These are phyloP conservation scores for Frankliniella fusca DNA, from an alignment of 2,888 invertebrate genomes.

Conservation along the genomic window DNA sequence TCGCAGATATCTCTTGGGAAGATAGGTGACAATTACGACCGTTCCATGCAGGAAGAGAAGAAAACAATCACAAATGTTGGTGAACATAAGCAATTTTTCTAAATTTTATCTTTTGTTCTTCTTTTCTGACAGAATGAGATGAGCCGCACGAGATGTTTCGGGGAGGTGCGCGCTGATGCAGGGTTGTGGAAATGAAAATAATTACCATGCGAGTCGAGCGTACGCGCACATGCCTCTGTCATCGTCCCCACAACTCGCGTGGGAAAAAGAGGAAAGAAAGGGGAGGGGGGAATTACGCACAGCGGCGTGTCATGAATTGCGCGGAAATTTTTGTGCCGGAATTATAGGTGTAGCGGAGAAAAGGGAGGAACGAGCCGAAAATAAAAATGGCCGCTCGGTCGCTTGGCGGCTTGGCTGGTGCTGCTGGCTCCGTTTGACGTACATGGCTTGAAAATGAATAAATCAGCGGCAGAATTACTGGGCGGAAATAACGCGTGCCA, in stretches of 20 bases:
- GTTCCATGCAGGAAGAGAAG: too few species aligned
- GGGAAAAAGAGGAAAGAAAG: not conserved
- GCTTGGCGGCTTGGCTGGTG: not conserved
- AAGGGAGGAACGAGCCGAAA: not conserved
- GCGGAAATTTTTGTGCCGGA: too few species aligned
- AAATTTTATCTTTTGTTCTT: too few species aligned
- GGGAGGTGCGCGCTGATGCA: not conserved
- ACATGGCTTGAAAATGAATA: conserved; percentile 5
- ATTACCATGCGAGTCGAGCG: not conserved
- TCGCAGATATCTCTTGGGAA: too few species aligned
- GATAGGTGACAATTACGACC: too few species aligned
- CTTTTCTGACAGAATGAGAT: too few species aligned
- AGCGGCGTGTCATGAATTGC: too few species aligned
- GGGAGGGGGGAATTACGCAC: too few species aligned
- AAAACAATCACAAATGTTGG: too few species aligned
- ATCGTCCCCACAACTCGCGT: not conserved
- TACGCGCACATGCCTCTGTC: not conserved
- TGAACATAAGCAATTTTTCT: too few species aligned
- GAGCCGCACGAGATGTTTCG: too few species aligned
- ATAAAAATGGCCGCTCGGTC: not conserved
- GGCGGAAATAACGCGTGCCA: not conserved
- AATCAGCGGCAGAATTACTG: not conserved
- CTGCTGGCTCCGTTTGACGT: not conserved
- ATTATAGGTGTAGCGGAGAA: too few species aligned
- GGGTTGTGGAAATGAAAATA: not conserved